Evolutionary conservation across 2,888 invertebrate genomes (phyloP).

Genomic region (Cantharis rustica): DNA sequence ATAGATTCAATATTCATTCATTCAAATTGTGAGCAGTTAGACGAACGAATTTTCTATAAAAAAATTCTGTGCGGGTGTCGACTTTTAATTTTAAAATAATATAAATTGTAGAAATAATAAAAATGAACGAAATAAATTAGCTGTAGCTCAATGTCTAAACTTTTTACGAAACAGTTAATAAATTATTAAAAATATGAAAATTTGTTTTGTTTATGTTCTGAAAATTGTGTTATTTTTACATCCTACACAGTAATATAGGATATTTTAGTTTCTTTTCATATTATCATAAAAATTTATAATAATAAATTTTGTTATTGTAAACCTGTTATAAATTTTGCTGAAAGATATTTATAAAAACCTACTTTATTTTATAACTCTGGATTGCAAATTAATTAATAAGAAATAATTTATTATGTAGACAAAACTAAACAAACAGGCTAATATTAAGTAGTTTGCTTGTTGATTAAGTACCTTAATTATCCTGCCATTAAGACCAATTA

Average conservation of each 20-base stretch:
- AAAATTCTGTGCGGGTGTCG: neutral
- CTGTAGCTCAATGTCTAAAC: no score
- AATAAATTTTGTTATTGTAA: no score
- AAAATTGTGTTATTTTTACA: neutral
- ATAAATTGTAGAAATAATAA: neutral
- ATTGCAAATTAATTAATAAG: neutral
- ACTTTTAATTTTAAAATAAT: neutral
- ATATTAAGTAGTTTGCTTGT: slow-evolving; percentile 9
- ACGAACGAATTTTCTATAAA: neutral
- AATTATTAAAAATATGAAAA: no score
- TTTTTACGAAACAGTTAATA: no score
- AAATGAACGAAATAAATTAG: neutral
- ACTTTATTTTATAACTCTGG: neutral
- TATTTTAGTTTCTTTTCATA: no score
- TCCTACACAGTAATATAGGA: neutral
- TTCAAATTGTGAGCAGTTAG: neutral
- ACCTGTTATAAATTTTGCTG: no score
- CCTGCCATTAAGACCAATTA: slow-evolving; percentile 18
- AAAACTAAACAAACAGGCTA: neutral
- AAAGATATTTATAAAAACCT: neutral
- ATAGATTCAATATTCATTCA: neutral
- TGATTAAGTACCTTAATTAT: slow-evolving; percentile 23
- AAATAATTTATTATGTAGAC: neutral
- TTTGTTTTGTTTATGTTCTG: no score
- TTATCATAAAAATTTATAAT: no score